Conservation (phyloP, 2,888 invertebrate species). For the Abrostola triplasia region DNA sequence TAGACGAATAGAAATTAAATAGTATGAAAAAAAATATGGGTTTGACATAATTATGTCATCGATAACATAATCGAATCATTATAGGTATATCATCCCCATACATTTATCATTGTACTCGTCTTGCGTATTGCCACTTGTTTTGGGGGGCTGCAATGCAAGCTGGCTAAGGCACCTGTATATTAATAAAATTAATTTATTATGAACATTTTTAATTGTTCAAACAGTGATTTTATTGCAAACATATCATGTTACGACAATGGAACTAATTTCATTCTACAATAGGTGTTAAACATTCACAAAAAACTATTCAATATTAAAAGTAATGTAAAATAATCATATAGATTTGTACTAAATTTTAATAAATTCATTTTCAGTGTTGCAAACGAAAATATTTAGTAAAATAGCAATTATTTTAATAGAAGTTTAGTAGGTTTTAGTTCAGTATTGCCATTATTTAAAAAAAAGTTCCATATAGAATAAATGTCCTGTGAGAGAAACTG, state of each 20-base stretch:
- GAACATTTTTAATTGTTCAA: conserved; percentile 14
- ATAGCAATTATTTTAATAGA: conserved; percentile 9
- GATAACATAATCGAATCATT: too few relatives aligned
- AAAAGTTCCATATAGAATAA: conserved; percentile 27
- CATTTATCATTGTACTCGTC: too few relatives aligned
- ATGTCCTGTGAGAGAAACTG: conserved; percentile 12
- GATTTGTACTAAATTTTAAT: conserved; percentile 11
- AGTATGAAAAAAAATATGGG: too few relatives aligned
- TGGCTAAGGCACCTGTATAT: not conserved
- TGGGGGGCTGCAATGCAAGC: too few relatives aligned
- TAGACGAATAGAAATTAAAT: too few relatives aligned
- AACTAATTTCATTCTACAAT: conserved; percentile 8
- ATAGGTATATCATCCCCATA: too few relatives aligned
- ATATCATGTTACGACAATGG: conserved; percentile 38
- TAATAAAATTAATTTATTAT: conserved; percentile 8
- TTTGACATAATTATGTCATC: too few relatives aligned
- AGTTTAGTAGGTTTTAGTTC: conserved; percentile 26
- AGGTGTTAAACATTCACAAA: conserved; percentile 8
- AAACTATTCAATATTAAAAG: not conserved
- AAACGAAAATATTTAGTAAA: not conserved
- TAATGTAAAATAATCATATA: not conserved
- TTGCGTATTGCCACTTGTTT: too few relatives aligned
- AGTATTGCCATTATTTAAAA: conserved; percentile 34
- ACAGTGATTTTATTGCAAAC: conserved; percentile 46
- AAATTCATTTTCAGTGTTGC: not conserved